Percentiles rank a stretch among this genome's conserved stretches.
These are phyloP conservation scores for Hemiscyllium ocellatum DNA, from an alignment of 2,113 vertebrate genomes.

Conservation along the genomic window DNA sequence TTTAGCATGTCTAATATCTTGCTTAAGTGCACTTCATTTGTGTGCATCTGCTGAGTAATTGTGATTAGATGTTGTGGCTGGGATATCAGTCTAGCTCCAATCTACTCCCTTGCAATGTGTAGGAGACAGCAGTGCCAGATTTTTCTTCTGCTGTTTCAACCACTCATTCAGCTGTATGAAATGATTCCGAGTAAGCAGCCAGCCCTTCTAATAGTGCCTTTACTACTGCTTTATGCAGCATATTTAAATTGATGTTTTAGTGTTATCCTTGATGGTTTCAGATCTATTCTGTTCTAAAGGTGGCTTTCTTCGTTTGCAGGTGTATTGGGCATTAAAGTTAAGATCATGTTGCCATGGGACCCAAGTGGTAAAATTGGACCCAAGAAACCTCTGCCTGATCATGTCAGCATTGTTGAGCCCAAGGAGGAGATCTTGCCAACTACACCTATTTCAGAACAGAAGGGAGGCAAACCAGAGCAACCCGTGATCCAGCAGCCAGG, in stretches of 20 bases:
- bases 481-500: slow-evolving; percentile 85
- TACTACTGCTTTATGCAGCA: background rate
- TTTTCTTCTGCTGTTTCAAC: background rate
- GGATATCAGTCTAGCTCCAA: background rate
- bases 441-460: slow-evolving; percentile 95
- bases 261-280: background rate
- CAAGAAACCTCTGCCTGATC: slow-evolving; percentile 96
- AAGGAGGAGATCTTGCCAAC: slow-evolving; percentile 92
- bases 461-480: slow-evolving; percentile 88
- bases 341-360: slow-evolving; percentile 99
- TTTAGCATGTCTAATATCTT: background rate
- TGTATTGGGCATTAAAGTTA: slow-evolving; percentile 96
- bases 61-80: background rate
- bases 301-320: slow-evolving; percentile 53
- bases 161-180: background rate
- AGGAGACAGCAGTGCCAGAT: background rate
- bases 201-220: background rate
- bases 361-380: slow-evolving; percentile 95
- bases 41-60: background rate
- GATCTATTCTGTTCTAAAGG: background rate
- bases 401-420: slow-evolving; percentile 97
- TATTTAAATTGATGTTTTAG: background rate
- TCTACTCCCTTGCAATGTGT: background rate
- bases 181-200: background rate
- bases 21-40: background rate